Evolutionary conservation across 1,140 invertebrate species (phyloP), one percentile per base, ranked within the genome.

Genomic region (Penaeus chinensis): DNA sequence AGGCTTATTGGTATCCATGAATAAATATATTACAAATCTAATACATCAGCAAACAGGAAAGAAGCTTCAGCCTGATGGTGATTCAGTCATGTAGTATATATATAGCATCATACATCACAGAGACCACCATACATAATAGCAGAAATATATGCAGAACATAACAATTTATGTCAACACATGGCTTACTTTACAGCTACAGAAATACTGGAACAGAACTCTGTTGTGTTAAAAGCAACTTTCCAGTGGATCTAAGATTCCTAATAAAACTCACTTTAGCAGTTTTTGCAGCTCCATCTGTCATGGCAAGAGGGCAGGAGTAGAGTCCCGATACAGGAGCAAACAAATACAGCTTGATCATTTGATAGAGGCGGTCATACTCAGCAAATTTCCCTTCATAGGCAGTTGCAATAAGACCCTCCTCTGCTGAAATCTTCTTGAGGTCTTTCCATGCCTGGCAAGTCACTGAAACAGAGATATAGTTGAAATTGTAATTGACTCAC

Each of bases 261-360:
- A 54, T 54, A 54, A 54, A 60, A 71, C 69, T 47, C 87, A 93
- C 93, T 90, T 93, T 91, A 66, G 94, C 91, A 22, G 93, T 93
- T 91, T 93, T 93, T 20, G 93, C 93, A 60, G 94, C 94, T 84
- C 94, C 94, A 91, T 95, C 94, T 63, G 94, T 95, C 94, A 95
- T 95, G 24, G 94, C 94, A 60, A 95, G 90, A 19, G 94, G 94
- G 92, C 94, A 95, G 22, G 92, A 92, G 90, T 93, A 94, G 20
- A 95, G 90, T 8, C 94, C 94, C 10, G 94, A 93, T 16, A 93
- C 93, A 47, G 94, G 92, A 16, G 91, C 87, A 91, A 92, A 95
- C 61, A 95, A 87, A 84, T 92, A 94, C 24, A 94, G 90, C 91
- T 95, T 95, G 3, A 93, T 92, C 85, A 94, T 92, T 90, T 95